Evolutionary conservation across 2,797 vertebrate species (phyloP).

Genomic region (Danio tinwini): DNA sequence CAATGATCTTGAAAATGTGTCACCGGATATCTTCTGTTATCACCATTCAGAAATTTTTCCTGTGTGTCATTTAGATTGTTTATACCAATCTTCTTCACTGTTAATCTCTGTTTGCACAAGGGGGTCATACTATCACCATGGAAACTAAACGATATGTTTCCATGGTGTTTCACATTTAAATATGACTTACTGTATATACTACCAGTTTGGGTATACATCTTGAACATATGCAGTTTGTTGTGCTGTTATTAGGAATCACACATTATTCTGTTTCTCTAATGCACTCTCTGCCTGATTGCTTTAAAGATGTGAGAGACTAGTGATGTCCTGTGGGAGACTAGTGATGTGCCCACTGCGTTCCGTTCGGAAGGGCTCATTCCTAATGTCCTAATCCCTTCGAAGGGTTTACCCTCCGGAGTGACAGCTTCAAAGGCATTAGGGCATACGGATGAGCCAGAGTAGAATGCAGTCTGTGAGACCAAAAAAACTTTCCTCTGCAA

Average conservation of each 20-base stretch:
- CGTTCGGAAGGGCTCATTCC: too few species aligned
- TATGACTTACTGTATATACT: not conserved
- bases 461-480: too few species aligned
- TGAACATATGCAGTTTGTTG: not conserved
- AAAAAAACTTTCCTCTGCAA: too few species aligned
- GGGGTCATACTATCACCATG: conserved; percentile 22
- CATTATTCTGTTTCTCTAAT: not conserved
- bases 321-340: too few species aligned
- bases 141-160: conserved; percentile 19
- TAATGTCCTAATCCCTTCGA: too few species aligned
- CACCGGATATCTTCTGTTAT: not conserved
- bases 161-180: conserved; percentile 4
- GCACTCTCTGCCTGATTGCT: too few species aligned
- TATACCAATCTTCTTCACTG: not conserved
- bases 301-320: too few species aligned
- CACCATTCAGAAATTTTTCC: not conserved
- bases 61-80: not conserved
- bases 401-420: too few species aligned
- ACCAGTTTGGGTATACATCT: not conserved
- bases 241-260: not conserved
- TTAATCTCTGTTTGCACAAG: conserved; percentile 6
- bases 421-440: too few species aligned
- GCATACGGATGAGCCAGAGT: too few species aligned
- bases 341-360: too few species aligned
- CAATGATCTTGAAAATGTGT: not conserved